Evolutionary conservation across 64 coral and sea anemone species (phyloP), one percentile per base, ranked within the genome.

Genomic region (Stichodactyla helianthus): DNA sequence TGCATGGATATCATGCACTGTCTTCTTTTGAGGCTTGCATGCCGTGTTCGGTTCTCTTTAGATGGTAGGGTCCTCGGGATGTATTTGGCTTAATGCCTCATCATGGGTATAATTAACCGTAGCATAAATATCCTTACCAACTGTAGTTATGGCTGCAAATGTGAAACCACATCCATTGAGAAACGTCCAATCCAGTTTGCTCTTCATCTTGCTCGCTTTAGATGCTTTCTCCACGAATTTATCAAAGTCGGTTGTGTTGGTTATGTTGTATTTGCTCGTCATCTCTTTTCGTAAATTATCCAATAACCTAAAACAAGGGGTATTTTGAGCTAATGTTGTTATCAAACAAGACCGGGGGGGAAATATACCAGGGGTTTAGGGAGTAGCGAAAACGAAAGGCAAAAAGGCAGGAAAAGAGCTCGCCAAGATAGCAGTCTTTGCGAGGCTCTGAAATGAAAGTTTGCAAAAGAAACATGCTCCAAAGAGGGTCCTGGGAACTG

Each of bases 131-230:
- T 44, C 35, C 35, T 28, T 77, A 89, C 88, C 88, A 50, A 89
- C 71, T 5, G 88, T 89, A 22, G 88, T 89, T 10, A 89, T 63
- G 23, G 88, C 82, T 5, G 82, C 53, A 64, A 89, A 76, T 52
- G 88, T 6, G 51, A 89, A 89, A 23, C 61, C 51, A 76, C 62
- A 18, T 53, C 61, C 88, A 51, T 51, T 71, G 12, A 84, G 11
- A 53, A 89, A 54, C 5, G 35, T 55, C 88, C 88, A 89, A 51
- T 89, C 88, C 15, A 20, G 6, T 89, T 84, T 83, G 18, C 82
- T 77, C 2, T 50, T 62, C 15, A 31, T 10, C n/a, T 16, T 52
- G 54, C 83, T 82, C 7, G 82, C 53, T 31, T 31, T 51, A 35
- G 28, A 77, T 15, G 88, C 88, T 84, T 68, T 60, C n/a, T 68